phyloP scores from a whole-genome alignment of 2,797 vertebrate species.

The Miichthys miiuy region DNA sequence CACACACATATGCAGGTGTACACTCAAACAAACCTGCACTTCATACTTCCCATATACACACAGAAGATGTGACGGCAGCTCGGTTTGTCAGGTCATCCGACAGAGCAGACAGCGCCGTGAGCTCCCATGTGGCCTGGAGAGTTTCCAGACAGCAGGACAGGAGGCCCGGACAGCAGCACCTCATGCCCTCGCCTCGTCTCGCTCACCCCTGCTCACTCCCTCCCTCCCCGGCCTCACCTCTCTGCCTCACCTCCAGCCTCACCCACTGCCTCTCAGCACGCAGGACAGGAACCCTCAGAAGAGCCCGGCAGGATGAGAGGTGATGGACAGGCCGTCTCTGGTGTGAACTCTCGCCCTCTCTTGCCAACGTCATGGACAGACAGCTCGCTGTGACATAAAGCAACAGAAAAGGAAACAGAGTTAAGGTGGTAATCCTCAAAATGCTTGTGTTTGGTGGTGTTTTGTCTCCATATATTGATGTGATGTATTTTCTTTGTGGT shows the following conservation, averaged over 20 bases:
- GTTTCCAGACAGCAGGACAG: constrained; percentile 80
- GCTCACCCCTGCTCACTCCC: background rate
- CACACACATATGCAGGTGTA: constrained; percentile 55
- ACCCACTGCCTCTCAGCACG: constrained; percentile 63
- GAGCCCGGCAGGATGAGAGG: constrained; percentile 64
- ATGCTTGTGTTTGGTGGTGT: constrained; percentile 15
- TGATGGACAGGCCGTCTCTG: constrained; percentile 78
- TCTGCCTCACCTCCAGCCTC: constrained; percentile 68
- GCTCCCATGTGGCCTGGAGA: constrained; percentile 76
- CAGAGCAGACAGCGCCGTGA: constrained; percentile 67
- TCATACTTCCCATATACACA: constrained; percentile 54
- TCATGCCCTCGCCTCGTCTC: constrained; percentile 51
- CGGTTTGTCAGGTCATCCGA: constrained; percentile 76
- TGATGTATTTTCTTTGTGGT: constrained; percentile 42
- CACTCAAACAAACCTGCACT: constrained; percentile 53
- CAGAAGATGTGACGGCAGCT: constrained; percentile 68
- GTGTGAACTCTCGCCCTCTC: constrained; percentile 66
- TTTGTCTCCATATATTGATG: background rate
- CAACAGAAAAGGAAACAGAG: constrained; percentile 30
- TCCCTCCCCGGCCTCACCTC: constrained; percentile 41
- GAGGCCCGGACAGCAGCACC: constrained; percentile 71
- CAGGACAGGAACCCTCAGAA: constrained; percentile 82
- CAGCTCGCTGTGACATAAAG: constrained; percentile 59
- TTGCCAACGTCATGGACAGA: constrained; percentile 49
- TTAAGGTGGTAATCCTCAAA: constrained; percentile 40